Evolutionary conservation across 2,113 vertebrate species (phyloP).

Genomic region (Hymenochirus boettgeri): DNA sequence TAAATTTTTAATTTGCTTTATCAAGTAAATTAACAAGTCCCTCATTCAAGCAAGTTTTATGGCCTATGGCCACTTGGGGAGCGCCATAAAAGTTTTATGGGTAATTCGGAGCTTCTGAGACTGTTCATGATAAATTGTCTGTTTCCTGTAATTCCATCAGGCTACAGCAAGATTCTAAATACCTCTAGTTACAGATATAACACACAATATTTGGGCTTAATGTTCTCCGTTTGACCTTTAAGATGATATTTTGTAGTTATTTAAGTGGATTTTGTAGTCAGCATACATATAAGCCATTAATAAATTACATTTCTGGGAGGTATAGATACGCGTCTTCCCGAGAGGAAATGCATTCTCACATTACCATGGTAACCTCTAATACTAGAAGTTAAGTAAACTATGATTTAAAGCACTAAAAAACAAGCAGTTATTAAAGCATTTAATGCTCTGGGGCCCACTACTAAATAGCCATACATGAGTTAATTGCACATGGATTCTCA

Average conservation of each 20-base stretch:
- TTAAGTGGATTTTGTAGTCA: neutral
- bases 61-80: conserved; percentile 91
- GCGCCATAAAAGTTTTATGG: conserved; percentile 97
- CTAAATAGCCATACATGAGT: neutral
- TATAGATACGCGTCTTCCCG: neutral
- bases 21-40: conserved; percentile 99
- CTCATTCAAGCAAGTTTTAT: conserved; percentile 99
- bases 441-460: neutral
- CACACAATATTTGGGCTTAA: conserved; percentile 41
- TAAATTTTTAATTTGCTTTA: conserved; percentile 99
- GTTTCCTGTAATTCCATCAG: conserved; percentile 92
- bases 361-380: neutral
- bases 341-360: neutral
- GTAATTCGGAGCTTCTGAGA: conserved; percentile 90
- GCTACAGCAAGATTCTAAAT: conserved; percentile 80
- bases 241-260: conserved; percentile 4
- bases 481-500: conserved; percentile 1
- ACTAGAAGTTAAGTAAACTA: neutral
- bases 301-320: conserved; percentile 3
- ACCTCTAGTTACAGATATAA: conserved; percentile 80
- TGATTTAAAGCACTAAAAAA: conserved; percentile 1
- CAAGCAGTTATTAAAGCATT: conserved; percentile 1
- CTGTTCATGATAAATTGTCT: conserved; percentile 96
- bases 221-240: conserved; percentile 4
- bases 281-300: neutral